These are phyloP conservation scores for Protonemura montana DNA, from an alignment of 2,888 invertebrate species.

Conservation along the genomic window DNA sequence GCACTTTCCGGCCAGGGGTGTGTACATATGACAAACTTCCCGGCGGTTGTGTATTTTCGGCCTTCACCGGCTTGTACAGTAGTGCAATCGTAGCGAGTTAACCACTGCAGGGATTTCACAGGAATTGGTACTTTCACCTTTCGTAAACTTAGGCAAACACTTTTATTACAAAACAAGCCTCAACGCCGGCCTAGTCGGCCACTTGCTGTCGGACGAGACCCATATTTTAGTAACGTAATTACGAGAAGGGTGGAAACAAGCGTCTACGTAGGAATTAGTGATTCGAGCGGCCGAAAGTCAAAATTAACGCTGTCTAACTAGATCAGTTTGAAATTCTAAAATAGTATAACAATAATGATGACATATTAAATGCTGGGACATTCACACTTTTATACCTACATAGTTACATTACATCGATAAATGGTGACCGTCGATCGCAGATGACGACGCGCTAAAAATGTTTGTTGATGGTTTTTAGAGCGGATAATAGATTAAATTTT, in stretches of 20 bases:
- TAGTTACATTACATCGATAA: constrained; percentile 44
- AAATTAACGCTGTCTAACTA: constrained; percentile 18
- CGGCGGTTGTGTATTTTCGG: not conserved
- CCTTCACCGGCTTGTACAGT: not conserved
- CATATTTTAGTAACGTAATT: not conserved
- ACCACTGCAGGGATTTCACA: constrained; percentile 50
- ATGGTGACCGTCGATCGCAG: constrained; percentile 43
- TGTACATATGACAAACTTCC: not conserved
- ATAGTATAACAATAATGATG: constrained; percentile 30
- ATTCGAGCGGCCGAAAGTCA: not conserved
- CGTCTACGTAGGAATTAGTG: not conserved
- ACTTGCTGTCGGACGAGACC: not conserved
- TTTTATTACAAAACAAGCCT: not conserved
- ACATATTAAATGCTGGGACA: constrained; percentile 43
- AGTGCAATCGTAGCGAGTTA: constrained; percentile 15
- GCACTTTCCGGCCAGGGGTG: no score
- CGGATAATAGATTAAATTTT: constrained; percentile 13
- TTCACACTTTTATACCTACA: constrained; percentile 50
- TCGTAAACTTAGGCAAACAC: not conserved
- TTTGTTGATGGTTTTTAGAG: constrained; percentile 38
- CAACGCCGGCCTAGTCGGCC: not conserved
- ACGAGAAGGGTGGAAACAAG: no score
- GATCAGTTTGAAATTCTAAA: constrained; percentile 43
- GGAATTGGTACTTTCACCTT: constrained; percentile 46
- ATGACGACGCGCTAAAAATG: constrained; percentile 40